Base-by-base conservation (phyloP, 2,888 invertebrate species). In the Fragum sueziense region DNA sequence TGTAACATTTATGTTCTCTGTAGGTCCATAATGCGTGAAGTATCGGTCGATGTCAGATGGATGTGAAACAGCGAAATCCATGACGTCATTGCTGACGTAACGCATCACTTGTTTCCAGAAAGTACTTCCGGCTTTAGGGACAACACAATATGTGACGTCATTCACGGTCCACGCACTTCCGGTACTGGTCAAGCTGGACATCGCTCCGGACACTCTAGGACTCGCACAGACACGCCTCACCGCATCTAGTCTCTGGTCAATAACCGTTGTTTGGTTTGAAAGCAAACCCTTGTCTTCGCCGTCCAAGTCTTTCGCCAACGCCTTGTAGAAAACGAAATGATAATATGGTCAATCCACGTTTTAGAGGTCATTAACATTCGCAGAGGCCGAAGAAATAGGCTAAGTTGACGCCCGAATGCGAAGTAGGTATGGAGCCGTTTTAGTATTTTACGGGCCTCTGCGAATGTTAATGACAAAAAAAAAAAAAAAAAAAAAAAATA, bases 1-100 rank as follows among this genome's bases (percentile, higher is more conserved):
- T 9, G 31, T 61, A 1, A 41, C 57, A 7, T 54, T 65, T 33
- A 79, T 75, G 1, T 70, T 70, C 31, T 72, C 37, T n/a, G 73
- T 14, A 14, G 51, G 31, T 4, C 71, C 79, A 27, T 77, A 69
- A 34, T 86, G 86, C 1, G 84, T 82, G 17, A 20, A 69, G 41
- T 51, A 31, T 7, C 84, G 34, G 74, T 79, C 80, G 17, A 86
- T 82, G 31, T 86, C 84, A 7, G 80, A 72, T 14, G 84, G 86
- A 2, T 68, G 61, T 7, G 29, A 51, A 7, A 79, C 52, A 9
- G 69, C 6, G n/a, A 14, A 4, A 47, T 47, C 47, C 3, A 9
- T n/a, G 2, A 70, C 74, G 34, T 82, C 82, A 2, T 71, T 41
- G 27, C 61, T 34, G 17, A 85, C 61, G 37, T 73, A 82, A 34